Evolutionary conservation across 2,888 invertebrate species (phyloP), one percentile per base, ranked within the genome.

Genomic region (Thecocarcelia acutangulata): DNA sequence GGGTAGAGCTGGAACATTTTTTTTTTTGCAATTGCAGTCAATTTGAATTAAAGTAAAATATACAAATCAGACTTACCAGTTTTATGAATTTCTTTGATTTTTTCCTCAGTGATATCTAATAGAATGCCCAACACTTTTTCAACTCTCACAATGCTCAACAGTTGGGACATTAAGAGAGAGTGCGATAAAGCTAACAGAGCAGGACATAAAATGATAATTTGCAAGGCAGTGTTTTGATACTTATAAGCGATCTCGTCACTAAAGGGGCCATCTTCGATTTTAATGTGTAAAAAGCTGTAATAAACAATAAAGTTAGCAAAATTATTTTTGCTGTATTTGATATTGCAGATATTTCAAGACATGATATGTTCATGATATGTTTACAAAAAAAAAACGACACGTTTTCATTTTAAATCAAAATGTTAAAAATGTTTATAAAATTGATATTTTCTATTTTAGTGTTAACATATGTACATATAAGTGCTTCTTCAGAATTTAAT

Each of bases 191-290:
- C 93, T 83, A 96, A 91, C 54, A 97, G 92, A 66, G 93, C 93
- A 0, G 96, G 96, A 87, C 96, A 97, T 54, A 97, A 89, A 17
- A 97, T 94, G 54, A 97, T 93, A 78, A 97, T 94, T 89, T 96
- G 96, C 48, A 97, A 91, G 80, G 95, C 94, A 0, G 96, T 94
- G 88, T 74, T 92, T 90, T 86, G 92, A 92, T 85, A 93, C 89
- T 86, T 92, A 88, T 86, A 92, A 83, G 89, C 91, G 85, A 87
- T 93, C 89, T 90, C 91, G 81, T 88, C 91, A 85, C 87, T 90
- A 85, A 91, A 91, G 82, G 90, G 91, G 86, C 93, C 90, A 84
- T 96, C 96, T 90, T 96, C 96, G 59, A 95, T 93, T 84, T 94
- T 93, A 66, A 96, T 92, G 85, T 95, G 94, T 84, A 94, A 93